These are phyloP conservation scores for Scaptodrosophila latifasciaeformis DNA, from an alignment of 2,888 invertebrate species.

Conservation along the genomic window DNA sequence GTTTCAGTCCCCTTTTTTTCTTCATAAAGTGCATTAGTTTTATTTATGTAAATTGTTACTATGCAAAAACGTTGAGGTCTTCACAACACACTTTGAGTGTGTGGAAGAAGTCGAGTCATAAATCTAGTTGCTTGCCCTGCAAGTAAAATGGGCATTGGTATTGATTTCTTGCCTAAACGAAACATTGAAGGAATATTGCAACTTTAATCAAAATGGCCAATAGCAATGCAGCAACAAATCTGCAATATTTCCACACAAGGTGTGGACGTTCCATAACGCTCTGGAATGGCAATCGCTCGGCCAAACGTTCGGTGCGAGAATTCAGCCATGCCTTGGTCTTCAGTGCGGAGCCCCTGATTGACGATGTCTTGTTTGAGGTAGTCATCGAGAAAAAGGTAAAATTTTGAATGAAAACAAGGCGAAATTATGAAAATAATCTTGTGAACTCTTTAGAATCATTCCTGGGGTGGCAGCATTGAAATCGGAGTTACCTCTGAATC, in stretches of 20 bases:
- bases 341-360: constrained; percentile 85
- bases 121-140: background rate
- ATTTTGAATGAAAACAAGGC: too few species aligned
- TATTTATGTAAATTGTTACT: too few species aligned
- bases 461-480: constrained; percentile 86
- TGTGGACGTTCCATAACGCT: constrained; percentile 91
- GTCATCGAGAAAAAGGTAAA: constrained; percentile 91
- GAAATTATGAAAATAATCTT: too few species aligned
- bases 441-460: constrained; percentile 86
- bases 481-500: constrained; percentile 84
- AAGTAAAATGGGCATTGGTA: background rate
- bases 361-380: constrained; percentile 90
- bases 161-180: too few species aligned
- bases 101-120: too few species aligned
- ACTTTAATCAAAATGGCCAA: constrained; percentile 36
- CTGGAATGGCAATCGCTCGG: constrained; percentile 88
- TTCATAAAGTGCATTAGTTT: too few species aligned
- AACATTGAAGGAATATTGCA: too few species aligned
- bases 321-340: constrained; percentile 93
- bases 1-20: too few species aligned
- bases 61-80: too few species aligned
- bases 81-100: too few species aligned
- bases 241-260: constrained; percentile 75
- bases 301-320: constrained; percentile 85
- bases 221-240: constrained; percentile 3